Conservation (phyloP, 2,797 vertebrate genomes). For the Hyperoplus immaculatus region DNA sequence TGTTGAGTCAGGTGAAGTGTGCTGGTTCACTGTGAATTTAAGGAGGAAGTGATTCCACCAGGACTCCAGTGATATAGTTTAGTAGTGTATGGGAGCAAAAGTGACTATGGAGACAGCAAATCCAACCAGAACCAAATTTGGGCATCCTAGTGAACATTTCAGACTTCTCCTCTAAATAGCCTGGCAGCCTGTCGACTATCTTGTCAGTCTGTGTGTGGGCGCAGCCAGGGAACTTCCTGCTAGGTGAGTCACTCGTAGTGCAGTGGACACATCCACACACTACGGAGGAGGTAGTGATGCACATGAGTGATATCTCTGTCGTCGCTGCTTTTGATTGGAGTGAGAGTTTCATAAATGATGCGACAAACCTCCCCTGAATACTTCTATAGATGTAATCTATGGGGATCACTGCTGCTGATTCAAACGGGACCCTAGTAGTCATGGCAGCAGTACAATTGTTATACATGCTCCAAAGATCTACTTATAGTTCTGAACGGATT, state of each 20-base stretch:
- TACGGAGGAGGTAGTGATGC: slow-evolving; percentile 82
- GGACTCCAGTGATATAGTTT: slow-evolving; percentile 40
- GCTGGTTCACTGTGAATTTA: slow-evolving; percentile 4
- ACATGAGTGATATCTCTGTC: slow-evolving; percentile 49
- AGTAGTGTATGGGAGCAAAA: slow-evolving; percentile 33
- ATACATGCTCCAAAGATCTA: background rate
- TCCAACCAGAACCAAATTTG: slow-evolving; percentile 59
- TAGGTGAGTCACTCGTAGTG: slow-evolving; percentile 81
- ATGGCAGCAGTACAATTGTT: background rate
- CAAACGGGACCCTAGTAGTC: background rate
- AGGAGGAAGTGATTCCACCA: slow-evolving; percentile 28
- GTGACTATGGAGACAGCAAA: slow-evolving; percentile 16
- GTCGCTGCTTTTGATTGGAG: slow-evolving; percentile 47
- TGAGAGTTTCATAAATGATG: slow-evolving; percentile 51
- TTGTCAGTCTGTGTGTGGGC: slow-evolving; percentile 57
- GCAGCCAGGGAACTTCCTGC: slow-evolving; percentile 78
- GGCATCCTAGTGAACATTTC: slow-evolving; percentile 54
- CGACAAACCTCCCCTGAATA: slow-evolving; percentile 55
- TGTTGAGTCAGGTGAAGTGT: slow-evolving; percentile 37
- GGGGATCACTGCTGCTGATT: slow-evolving; percentile 41
- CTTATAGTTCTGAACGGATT: slow-evolving; percentile 24
- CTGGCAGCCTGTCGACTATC: slow-evolving; percentile 22
- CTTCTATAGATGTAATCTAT: slow-evolving; percentile 63
- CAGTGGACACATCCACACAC: slow-evolving; percentile 72
- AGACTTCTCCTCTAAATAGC: slow-evolving; percentile 41